phyloP scores from a whole-genome alignment of 2,113 vertebrate genomes.

The Dipodomys merriami region DNA sequence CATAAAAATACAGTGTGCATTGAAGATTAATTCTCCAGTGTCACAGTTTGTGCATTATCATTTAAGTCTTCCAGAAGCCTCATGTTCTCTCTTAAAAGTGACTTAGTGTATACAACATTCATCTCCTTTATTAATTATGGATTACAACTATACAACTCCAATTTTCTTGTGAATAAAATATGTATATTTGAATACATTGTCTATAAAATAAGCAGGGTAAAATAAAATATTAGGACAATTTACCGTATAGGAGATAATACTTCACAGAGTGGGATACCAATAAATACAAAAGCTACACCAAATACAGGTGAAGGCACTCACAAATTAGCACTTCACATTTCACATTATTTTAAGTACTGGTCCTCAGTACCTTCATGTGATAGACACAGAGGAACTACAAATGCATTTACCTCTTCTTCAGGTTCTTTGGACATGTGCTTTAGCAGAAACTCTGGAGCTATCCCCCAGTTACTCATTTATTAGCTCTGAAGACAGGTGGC shows the following conservation, averaged over 20 bases:
- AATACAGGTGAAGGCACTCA: background rate
- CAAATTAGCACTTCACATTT: background rate
- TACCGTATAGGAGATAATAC: background rate
- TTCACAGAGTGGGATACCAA: background rate
- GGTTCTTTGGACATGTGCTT: background rate
- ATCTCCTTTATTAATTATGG: conserved; percentile 2
- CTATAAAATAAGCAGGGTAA: background rate
- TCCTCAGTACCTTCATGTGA: background rate
- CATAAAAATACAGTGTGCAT: background rate
- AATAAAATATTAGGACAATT: background rate
- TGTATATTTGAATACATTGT: background rate
- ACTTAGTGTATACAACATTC: background rate
- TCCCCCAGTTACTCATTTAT: background rate
- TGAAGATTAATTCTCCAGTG: background rate
- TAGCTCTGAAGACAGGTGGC: background rate
- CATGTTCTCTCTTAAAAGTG: background rate
- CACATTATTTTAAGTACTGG: background rate
- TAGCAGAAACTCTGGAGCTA: background rate
- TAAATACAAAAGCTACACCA: background rate
- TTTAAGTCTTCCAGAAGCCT: background rate
- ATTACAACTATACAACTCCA: background rate
- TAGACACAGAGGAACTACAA: background rate
- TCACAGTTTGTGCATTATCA: background rate
- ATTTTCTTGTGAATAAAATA: conserved; percentile 5
- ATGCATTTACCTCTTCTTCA: background rate